Evolutionary conservation across 2,888 invertebrate species (phyloP), one percentile per base, ranked within the genome.

Genomic region (Cheilosia soror): DNA sequence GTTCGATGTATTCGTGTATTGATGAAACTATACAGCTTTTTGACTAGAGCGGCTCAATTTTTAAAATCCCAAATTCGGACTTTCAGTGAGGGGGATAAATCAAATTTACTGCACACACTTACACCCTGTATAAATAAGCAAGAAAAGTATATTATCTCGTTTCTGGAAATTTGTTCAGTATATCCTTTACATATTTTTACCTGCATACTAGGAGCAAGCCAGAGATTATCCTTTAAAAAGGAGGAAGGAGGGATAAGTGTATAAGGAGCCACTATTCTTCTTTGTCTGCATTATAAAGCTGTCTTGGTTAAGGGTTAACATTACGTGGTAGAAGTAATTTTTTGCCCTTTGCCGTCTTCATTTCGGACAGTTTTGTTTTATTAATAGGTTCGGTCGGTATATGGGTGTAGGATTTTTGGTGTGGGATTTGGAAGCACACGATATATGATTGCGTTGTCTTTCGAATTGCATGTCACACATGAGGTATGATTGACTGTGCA

Each of bases 321-420:
- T 60, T 66, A 58, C 65, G 37, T 68, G 47, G 66, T 51, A 44
- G 11, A 27, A 4, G 25, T 20, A 9, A 31, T 60, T 53, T 60
- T 68, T 63, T 78, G 33, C 53, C 20, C 53, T 62, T 55, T 63
- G 37, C 29, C 27, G 20, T 69, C 25, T 78, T 55, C 44, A 55
- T 69, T 69, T 71, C 51, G 55, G 55, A 78, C 44, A 78, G n/a
- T 63, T 78, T 71, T 49, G 40, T 37, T 71, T 69, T 51, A 69
- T 60, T 51, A 53, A 76, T 68, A 33, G 29, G 11, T 42, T 42
- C 20, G 27, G 31, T 33, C 15, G 25, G 25, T 51, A 20, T 20
- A 20, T 20, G 63, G 20, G 3, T 33, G 47, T 47, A 20, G 63
- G 20, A 2, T 27, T 13, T 29, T 37, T 4, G 37, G 37, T 37